These are phyloP conservation scores for Phaethornis superciliosus DNA, from an alignment of 2,113 vertebrate genomes.

Conservation along the genomic window DNA sequence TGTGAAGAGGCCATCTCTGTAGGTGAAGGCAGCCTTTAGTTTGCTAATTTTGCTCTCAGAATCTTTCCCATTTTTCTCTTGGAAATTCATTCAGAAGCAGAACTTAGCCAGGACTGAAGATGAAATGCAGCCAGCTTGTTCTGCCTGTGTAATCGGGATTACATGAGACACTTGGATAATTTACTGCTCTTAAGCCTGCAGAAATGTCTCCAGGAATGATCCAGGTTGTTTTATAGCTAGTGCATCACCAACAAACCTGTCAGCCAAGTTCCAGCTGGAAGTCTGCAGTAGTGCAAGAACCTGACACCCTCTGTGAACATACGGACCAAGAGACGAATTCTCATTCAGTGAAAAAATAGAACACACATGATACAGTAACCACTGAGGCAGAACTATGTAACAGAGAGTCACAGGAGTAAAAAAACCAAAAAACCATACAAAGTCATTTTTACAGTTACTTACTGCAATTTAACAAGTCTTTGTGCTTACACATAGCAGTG, in stretches of 20 bases:
- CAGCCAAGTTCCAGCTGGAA: slow-evolving; percentile 35
- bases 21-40: background rate
- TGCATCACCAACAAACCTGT: slow-evolving; percentile 52
- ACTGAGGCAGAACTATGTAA: background rate
- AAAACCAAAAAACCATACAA: slow-evolving; percentile 28
- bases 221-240: slow-evolving; percentile 24
- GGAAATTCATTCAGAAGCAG: background rate
- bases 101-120: background rate
- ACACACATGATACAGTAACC: background rate
- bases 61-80: background rate
- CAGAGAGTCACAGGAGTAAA: slow-evolving; percentile 15
- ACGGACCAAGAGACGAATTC: background rate
- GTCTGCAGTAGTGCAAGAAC: slow-evolving; percentile 13
- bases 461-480: slow-evolving; percentile 7
- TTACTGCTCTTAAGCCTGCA: slow-evolving; percentile 21
- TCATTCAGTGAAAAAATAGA: background rate
- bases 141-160: slow-evolving; percentile 5
- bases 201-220: slow-evolving; percentile 37
- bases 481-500: background rate
- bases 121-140: background rate
- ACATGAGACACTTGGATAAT: background rate
- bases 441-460: slow-evolving; percentile 22
- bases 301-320: slow-evolving; percentile 5
- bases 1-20: background rate
- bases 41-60: background rate